phyloP scores from a whole-genome alignment of 1,140 invertebrate species.

The Drosophila pandora region DNA sequence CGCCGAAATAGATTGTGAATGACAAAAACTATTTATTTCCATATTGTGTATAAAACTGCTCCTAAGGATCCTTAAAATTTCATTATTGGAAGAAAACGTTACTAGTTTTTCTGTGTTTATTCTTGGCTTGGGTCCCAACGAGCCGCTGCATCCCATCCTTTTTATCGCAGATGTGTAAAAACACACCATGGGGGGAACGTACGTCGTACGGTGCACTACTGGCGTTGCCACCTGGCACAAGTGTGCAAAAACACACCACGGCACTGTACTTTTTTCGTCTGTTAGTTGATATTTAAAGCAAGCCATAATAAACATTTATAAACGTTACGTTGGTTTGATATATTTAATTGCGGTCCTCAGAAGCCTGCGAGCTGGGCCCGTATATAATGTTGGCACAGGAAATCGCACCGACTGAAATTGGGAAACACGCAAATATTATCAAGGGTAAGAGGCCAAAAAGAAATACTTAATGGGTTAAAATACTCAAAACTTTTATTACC shows the following conservation, averaged over 20 bases:
- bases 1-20: no score
- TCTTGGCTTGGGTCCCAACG: conserved; percentile 19
- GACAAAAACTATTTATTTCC: no score
- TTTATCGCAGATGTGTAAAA: conserved; percentile 48
- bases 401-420: conserved; percentile 87
- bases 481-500: neutral
- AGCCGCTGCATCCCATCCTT: conserved; percentile 58
- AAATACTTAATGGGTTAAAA: neutral
- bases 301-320: conserved; percentile 30
- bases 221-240: conserved; percentile 51
- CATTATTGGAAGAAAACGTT: neutral
- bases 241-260: conserved; percentile 59
- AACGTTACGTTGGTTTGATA: conserved; percentile 11
- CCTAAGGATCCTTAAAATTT: neutral
- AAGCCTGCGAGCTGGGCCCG: conserved; percentile 47
- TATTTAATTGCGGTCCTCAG: conserved; percentile 21
- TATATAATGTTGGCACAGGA: conserved; percentile 81
- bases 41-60: no score
- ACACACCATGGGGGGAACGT: conserved; percentile 48
- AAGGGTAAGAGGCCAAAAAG: conserved; percentile 85
- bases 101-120: conserved; percentile 38
- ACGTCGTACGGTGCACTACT: conserved; percentile 9
- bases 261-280: conserved; percentile 71
- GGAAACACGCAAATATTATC: conserved; percentile 87
- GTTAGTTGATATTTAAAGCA: conserved; percentile 54